Evolutionary conservation across 2,888 invertebrate genomes (phyloP), one percentile per base, ranked within the genome.

Genomic region (Catocala sponsa): DNA sequence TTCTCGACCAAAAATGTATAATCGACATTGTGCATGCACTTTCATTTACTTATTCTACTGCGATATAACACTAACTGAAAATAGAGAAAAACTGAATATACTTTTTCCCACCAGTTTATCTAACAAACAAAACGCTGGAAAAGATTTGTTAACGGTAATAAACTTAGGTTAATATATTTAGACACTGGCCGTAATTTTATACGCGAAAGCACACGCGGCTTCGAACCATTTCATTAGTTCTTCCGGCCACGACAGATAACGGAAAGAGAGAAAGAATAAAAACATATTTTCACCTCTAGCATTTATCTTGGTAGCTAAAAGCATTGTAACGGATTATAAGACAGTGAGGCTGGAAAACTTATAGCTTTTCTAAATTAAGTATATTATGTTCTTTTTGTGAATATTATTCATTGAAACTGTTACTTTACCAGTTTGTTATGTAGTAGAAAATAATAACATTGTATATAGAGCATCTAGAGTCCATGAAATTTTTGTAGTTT

Each of bases 161-260:
- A 54, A 74, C 66, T 58, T 49, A 70, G 64, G 72, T 58, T 63
- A 70, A 76, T 65, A 58, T 61, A 58, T 60, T 73, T 57, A 50
- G 12, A 43, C 49, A 65, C 59, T 49, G 53, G 63, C 70, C 35
- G 77, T 77, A 70, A 80, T 78, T 69, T 70, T 73, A 70, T 73
- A 73, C 59, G 70, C 54, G 64, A 70, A 64, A 65, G 73, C 69
- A 70, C 70, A 70, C 68, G 62, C 48, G 65, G 72, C 60, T 59
- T 62, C 68, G 63, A 65, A 71, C 74, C 76, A 77, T 80, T 80
- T 80, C 76, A 79, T 78, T 76, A 72, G 79, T 64, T 68, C 52
- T 63, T 68, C 69, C 68, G 71, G 58, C 58, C 61, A 51, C 61
- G 51, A 66, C 70, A 70, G 70, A 74, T 75, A 74, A 72, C 72